Conservation (phyloP, 2,113 vertebrate species). For the Cricetomys ansorgei region DNA sequence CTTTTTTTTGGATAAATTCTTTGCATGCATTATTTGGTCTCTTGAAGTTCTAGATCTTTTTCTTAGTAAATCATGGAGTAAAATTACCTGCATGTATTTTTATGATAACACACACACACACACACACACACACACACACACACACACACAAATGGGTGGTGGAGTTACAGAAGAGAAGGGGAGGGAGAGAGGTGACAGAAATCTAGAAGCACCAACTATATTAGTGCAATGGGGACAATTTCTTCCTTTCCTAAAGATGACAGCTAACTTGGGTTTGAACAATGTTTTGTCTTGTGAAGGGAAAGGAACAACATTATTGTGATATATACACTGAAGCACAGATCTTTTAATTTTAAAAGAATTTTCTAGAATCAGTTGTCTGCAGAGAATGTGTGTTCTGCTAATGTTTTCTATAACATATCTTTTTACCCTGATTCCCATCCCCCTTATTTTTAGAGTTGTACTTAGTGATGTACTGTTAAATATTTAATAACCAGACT, state of each 20-base stretch:
- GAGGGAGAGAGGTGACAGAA: neutral
- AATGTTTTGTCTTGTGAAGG: neutral
- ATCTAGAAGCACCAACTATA: neutral
- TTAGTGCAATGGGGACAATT: neutral
- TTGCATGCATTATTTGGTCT: conserved; percentile 14
- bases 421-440: neutral
- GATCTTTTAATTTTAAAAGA: neutral
- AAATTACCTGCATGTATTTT: neutral
- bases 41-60: conserved; percentile 8
- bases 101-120: neutral
- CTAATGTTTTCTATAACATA: neutral
- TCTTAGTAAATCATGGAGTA: neutral
- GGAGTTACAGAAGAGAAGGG: neutral
- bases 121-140: neutral
- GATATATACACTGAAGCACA: neutral
- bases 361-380: neutral
- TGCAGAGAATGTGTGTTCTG: neutral
- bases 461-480: neutral
- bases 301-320: neutral
- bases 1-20: conserved; percentile 42
- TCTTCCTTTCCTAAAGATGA: neutral
- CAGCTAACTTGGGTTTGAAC: neutral
- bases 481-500: neutral
- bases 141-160: neutral
- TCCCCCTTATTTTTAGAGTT: neutral